phyloP scores from a whole-genome alignment of 1,140 invertebrate genomes.

The Drosophila repletoides region DNA sequence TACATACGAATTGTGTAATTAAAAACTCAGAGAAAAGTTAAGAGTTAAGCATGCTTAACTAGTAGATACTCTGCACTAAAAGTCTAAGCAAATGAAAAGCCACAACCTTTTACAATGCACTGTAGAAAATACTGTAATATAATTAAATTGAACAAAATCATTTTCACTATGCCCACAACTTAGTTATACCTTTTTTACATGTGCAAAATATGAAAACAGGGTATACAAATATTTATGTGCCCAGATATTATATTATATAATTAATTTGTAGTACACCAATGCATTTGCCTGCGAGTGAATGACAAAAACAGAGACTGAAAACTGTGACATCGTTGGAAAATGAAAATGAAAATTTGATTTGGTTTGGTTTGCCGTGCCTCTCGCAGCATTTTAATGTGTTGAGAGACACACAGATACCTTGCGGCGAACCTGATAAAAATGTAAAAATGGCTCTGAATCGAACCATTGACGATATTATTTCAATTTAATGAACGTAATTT shows the following conservation, averaged over 20 bases:
- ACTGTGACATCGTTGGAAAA: neutral
- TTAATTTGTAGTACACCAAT: constrained; percentile 22
- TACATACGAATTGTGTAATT: constrained; percentile 63
- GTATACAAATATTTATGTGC: constrained; percentile 3
- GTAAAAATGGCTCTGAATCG: constrained; percentile 21
- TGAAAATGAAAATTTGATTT: constrained; percentile 59
- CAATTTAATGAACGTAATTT: constrained; percentile 25
- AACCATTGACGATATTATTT: constrained; percentile 20
- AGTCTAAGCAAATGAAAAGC: no score
- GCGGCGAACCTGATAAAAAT: constrained; percentile 61
- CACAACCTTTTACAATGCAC: no score
- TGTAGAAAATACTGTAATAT: neutral
- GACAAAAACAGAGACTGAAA: constrained; percentile 25
- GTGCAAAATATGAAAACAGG: constrained; percentile 3
- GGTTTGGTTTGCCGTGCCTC: neutral
- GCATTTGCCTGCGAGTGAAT: constrained; percentile 19
- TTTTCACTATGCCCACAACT: no score
- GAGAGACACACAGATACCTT: constrained; percentile 23
- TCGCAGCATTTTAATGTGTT: constrained; percentile 67
- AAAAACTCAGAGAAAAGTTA: constrained; percentile 38
- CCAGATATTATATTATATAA: constrained; percentile 36
- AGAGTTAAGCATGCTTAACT: neutral
- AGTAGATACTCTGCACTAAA: neutral
- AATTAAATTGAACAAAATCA: no score
- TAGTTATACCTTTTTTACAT: no score